Evolutionary conservation across 2,888 invertebrate genomes (phyloP).

Genomic region (Campoletis raptor): DNA sequence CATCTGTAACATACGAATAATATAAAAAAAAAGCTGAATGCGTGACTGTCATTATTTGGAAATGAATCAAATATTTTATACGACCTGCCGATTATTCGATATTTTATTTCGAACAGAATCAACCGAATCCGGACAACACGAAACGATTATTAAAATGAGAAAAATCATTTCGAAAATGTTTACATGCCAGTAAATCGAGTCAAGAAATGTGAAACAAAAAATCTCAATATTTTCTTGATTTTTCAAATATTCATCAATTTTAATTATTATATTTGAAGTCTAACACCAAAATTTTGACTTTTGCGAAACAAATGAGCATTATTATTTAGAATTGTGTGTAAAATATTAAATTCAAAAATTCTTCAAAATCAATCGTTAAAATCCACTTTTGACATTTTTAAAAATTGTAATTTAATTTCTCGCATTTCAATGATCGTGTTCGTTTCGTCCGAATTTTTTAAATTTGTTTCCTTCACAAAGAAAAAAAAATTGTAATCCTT

Average conservation of each 20-base stretch:
- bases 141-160: no score
- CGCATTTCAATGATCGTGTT: background rate
- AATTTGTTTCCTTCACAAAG: background rate
- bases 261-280: no score
- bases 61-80: constrained; percentile 32
- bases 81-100: constrained; percentile 9
- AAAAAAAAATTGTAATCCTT: constrained; percentile 9
- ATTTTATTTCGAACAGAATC: background rate
- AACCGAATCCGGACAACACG: background rate
- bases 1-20: constrained; percentile 1
- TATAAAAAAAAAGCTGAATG: background rate
- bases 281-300: background rate
- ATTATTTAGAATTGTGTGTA: no score
- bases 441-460: background rate
- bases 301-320: background rate
- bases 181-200: background rate
- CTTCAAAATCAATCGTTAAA: background rate
- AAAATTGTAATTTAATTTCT: background rate
- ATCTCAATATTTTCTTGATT: background rate
- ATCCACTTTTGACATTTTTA: background rate
- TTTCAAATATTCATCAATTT: background rate
- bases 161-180: background rate
- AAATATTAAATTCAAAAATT: background rate
- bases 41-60: background rate
- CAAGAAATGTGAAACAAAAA: background rate